A percentile compares a stretch with the other conserved stretches of the same genome.
phyloP scores from a whole-genome alignment of 1,140 invertebrate genomes.

The Zaprionus inermis region DNA sequence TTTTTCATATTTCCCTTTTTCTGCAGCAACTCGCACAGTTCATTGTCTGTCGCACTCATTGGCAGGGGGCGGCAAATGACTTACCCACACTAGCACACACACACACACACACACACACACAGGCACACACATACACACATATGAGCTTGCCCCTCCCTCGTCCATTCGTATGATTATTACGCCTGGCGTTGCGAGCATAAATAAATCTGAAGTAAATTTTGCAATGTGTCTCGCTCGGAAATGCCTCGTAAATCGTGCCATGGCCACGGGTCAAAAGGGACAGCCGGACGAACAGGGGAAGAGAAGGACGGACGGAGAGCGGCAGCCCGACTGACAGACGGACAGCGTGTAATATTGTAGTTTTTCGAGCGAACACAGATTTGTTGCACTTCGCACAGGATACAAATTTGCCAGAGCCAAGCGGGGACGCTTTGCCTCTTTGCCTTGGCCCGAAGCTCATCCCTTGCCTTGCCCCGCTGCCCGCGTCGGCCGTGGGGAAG shows the following conservation, averaged over 20 bases:
- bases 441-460: neutral
- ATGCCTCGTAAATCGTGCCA: slow-evolving; percentile 80
- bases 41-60: slow-evolving; percentile 69
- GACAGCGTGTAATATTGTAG: slow-evolving; percentile 66
- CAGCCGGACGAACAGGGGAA: neutral
- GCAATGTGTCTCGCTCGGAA: slow-evolving; percentile 82
- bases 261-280: slow-evolving; percentile 73
- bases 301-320: neutral
- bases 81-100: slow-evolving; percentile 25
- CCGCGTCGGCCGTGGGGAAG: slow-evolving; percentile 52
- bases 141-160: neutral
- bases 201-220: slow-evolving; percentile 84
- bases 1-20: slow-evolving; percentile 44
- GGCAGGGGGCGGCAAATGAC: slow-evolving; percentile 60
- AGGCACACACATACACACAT: neutral
- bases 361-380: slow-evolving; percentile 66
- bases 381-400: slow-evolving; percentile 71
- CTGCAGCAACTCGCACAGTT: slow-evolving; percentile 43
- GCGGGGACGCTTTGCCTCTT: no score
- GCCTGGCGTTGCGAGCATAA: slow-evolving; percentile 66
- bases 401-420: slow-evolving; percentile 71
- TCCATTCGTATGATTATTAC: slow-evolving; percentile 36
- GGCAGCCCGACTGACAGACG: slow-evolving; percentile 29
- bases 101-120: neutral
- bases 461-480: neutral